Conservation (phyloP, 2,113 vertebrate genomes). For the Petromus typicus region DNA sequence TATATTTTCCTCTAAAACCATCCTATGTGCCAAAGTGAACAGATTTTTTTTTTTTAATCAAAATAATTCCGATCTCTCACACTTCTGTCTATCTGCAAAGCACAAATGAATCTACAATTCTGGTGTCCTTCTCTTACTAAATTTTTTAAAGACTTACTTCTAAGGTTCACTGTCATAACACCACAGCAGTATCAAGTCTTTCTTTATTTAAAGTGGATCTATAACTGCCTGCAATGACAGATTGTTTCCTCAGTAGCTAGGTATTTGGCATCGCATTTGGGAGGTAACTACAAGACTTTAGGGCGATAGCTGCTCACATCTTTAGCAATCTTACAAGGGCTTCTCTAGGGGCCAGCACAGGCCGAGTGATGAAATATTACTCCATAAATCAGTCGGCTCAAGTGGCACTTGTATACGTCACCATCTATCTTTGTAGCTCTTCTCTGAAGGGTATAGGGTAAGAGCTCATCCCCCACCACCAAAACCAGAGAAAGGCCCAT, state of each 20-base stretch:
- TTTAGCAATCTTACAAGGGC: constrained; percentile 88
- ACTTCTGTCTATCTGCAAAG: neutral
- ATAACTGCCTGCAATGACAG: constrained; percentile 91
- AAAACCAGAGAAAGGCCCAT: constrained; percentile 84
- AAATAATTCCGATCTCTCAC: constrained; percentile 45
- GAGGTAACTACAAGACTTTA: constrained; percentile 89
- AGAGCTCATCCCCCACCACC: constrained; percentile 81
- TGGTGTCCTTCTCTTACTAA: neutral
- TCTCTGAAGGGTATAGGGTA: constrained; percentile 86
- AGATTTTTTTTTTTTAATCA: constrained; percentile 49
- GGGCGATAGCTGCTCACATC: constrained; percentile 88
- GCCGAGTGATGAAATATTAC: constrained; percentile 90
- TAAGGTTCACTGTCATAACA: constrained; percentile 61
- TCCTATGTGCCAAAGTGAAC: constrained; percentile 40
- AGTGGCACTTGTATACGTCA: constrained; percentile 88
- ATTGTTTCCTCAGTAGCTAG: constrained; percentile 92
- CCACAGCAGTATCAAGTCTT: constrained; percentile 66
- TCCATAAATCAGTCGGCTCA: constrained; percentile 94
- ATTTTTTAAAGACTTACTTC: constrained; percentile 14
- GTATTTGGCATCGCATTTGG: constrained; percentile 91
- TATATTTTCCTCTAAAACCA: neutral
- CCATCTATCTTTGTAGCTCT: constrained; percentile 89
- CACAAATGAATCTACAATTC: constrained; percentile 48
- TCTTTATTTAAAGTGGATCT: constrained; percentile 87
- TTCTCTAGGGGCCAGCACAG: constrained; percentile 89